These are phyloP conservation scores for Pangasius macronema DNA, from an alignment of 2,797 vertebrate species.

Conservation along the genomic window DNA sequence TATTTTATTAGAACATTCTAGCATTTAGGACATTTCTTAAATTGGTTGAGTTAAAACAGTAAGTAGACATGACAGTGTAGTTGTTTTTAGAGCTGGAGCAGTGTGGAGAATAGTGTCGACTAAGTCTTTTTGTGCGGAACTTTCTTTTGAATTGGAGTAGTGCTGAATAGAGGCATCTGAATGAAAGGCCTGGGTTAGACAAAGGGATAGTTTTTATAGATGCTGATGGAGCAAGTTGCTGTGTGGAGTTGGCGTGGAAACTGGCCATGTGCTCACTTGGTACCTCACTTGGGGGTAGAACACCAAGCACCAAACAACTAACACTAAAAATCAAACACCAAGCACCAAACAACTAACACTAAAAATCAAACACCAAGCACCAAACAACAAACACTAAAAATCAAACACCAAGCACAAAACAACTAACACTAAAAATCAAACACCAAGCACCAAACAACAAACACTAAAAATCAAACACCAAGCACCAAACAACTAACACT, in stretches of 20 bases:
- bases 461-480: background rate
- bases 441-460: background rate
- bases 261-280: constrained; percentile 38
- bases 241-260: constrained; percentile 55
- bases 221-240: constrained; percentile 57
- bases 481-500: background rate
- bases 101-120: constrained; percentile 49
- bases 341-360: no score
- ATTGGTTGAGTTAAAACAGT: background rate
- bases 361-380: background rate
- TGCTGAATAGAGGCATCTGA: constrained; percentile 55
- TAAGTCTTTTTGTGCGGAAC: constrained; percentile 55
- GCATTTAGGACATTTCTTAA: background rate
- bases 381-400: background rate
- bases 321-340: background rate
- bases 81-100: constrained; percentile 19
- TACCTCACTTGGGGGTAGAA: constrained; percentile 28
- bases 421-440: background rate
- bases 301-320: background rate
- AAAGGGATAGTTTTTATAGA: constrained; percentile 58
- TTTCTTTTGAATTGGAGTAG: constrained; percentile 53
- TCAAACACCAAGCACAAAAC: background rate
- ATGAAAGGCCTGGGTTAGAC: constrained; percentile 58
- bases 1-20: no score
- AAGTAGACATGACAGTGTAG: constrained; percentile 36